Base-by-base conservation (phyloP, 2,888 invertebrate species). In the Linyphia triangularis region DNA sequence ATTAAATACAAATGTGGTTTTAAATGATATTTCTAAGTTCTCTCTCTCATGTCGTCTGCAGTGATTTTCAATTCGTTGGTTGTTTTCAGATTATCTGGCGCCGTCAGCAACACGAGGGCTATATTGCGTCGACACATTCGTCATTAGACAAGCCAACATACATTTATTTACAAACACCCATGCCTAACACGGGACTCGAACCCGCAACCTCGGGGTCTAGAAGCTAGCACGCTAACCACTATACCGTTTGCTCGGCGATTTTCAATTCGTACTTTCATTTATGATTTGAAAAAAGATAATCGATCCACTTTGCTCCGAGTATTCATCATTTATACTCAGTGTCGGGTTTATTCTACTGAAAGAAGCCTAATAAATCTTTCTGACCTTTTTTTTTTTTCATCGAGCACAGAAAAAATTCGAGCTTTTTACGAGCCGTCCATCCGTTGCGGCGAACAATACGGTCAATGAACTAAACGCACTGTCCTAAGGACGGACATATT, bases 391-490 rank as follows among this genome's bases (percentile, higher is more conserved):
- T 51, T 51, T n/a, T n/a, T 43, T 43, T 16, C 26, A 22, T 26
- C 51, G 16, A 28, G 22, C 10, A 26, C 67, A 37, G 19, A 19
- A 37, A n/a, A 13, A 16, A 57, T 16, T 16, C 10, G 43, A 24
- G 24, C 43, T 26, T 40, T 69, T 33, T 67, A 51, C 51, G 51
- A 51, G 9, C 40, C 16, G 77, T 37, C 63, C 63, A 77, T 77
- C 77, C 26, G 24, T 63, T 77, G 24, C 26, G 63, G 22, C 26
- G 63, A 26, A 77, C 63, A 63, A 40, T 40, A 24, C 61, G 77
- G 77, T 77, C 77, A 37, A 24, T 37, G 77, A 22, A 77, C 77
- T 37, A 63, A 63, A 77, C 63, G 19, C 37, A 37, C 40, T 43
- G 70, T 70, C 43, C 51, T 43, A 70, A 43, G 24, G 19, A 70